Evolutionary conservation across 2,797 vertebrate genomes (phyloP).

Genomic region (Myotis myotis): DNA sequence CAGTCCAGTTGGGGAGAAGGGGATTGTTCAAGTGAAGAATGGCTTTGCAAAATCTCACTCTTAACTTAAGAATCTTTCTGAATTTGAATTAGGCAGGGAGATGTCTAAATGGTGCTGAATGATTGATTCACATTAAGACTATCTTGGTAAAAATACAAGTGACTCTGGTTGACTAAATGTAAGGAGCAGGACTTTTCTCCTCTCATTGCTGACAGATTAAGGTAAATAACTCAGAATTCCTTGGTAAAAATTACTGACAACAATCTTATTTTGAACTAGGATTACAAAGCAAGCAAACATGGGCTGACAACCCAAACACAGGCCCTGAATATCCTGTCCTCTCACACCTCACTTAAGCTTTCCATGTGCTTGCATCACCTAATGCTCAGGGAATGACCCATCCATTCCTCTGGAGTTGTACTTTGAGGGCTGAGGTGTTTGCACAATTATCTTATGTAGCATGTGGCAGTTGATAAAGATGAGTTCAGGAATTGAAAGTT

Average conservation of each 20-base stretch:
- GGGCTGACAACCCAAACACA: background rate
- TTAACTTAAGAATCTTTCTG: constrained; percentile 24
- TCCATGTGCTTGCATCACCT: background rate
- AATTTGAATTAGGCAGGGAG: background rate
- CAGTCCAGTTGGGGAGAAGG: background rate
- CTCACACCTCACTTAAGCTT: background rate
- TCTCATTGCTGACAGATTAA: constrained; percentile 11
- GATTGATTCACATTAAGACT: background rate
- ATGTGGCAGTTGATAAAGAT: background rate
- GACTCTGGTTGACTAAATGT: background rate
- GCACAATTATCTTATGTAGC: background rate
- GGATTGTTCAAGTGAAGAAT: constrained; percentile 29
- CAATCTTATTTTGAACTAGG: background rate
- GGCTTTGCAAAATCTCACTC: background rate
- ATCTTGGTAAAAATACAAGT: background rate
- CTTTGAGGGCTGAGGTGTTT: background rate
- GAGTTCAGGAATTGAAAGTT: background rate
- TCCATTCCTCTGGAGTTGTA: background rate
- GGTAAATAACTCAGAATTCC: constrained; percentile 29
- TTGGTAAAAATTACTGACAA: constrained; percentile 12
- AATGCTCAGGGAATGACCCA: background rate
- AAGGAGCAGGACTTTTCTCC: background rate
- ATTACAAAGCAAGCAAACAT: constrained; percentile 12
- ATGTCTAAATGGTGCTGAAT: background rate
- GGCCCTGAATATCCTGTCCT: background rate